phyloP scores from a whole-genome alignment of 2,113 vertebrate genomes.

The Pungitius pungitius region DNA sequence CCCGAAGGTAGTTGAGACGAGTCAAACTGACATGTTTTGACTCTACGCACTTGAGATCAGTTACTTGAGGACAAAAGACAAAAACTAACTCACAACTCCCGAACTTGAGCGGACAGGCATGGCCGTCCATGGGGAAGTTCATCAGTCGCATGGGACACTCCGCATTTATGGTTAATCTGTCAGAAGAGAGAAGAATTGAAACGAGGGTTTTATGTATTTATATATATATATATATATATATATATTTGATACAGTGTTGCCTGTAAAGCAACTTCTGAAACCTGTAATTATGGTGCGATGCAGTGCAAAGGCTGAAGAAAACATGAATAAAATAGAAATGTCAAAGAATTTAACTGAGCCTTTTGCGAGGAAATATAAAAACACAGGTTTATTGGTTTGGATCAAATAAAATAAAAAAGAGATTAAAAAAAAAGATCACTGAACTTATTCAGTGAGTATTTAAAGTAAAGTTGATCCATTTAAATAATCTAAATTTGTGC shows the following conservation, averaged over 20 bases:
- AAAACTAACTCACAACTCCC: constrained; percentile 83
- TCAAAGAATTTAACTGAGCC: neutral
- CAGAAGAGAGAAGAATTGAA: constrained; percentile 46
- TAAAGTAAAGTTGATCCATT: constrained; percentile 18
- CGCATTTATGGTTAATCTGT: constrained; percentile 86
- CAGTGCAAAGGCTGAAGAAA: neutral
- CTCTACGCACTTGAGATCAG: constrained; percentile 40
- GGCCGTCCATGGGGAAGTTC: constrained; percentile 87
- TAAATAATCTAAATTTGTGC: constrained; percentile 32
- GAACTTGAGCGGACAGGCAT: constrained; percentile 86
- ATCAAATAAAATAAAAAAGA: neutral
- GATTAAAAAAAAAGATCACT: neutral
- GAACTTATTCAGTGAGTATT: constrained; percentile 14
- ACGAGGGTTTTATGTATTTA: constrained; percentile 19
- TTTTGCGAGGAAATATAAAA: neutral
- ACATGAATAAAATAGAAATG: neutral
- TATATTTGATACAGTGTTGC: constrained; percentile 43
- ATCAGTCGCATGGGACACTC: constrained; percentile 87
- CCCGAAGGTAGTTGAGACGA: constrained; percentile 4
- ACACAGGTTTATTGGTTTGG: neutral
- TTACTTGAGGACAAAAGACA: constrained; percentile 28
- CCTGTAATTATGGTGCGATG: neutral
- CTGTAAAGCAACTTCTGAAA: constrained; percentile 7
- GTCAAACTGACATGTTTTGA: constrained; percentile 41
- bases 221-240: neutral